Evolutionary conservation across 2,888 invertebrate genomes (phyloP), one percentile per base, ranked within the genome.

Genomic region (Panopea generosa): DNA sequence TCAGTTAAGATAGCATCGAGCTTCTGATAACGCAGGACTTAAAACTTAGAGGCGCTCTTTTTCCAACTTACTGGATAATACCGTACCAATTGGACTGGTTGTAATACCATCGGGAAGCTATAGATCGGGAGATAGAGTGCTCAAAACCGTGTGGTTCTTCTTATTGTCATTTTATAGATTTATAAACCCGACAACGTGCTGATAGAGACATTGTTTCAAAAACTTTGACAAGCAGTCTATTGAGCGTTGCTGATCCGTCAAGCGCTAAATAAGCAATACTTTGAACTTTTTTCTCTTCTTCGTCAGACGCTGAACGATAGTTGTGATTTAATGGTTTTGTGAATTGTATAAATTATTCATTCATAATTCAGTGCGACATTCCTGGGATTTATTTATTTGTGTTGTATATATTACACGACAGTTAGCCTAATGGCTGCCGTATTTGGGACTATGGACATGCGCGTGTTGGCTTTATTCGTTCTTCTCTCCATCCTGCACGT

Each of bases 401-500:
- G 33, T 4, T n/a, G n/a, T n/a, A n/a, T n/a, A n/a, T n/a, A n/a
- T n/a, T n/a, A n/a, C n/a, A n/a, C n/a, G n/a, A n/a, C n/a, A 33
- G 6, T 33, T 33, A 55, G 29, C 2, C 11, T 33, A 18, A 56
- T 18, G 9, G n/a, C 18, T 2, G 20, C n/a, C 6, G 18, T 2
- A 9, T 22, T 9, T 45, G 59, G 43, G 24, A 9, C 45, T 45
- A 9, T n/a, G 16, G 45, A 45, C 45, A 45, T 45, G 45, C 20
- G 20, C 16, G 16, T 20, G 45, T 45, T 6, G 11, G 45, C 61
- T 7, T 33, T 82, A 33, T 66, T 73, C 59, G 68, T 81, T 22
- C 45, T 84, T 9, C 60, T 85, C 47, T 82, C 77, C 29, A 60
- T 82, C 2, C 62, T 85, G 6, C 86, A 85, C 53, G 56, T 69